A percentile compares a stretch with the other conserved stretches of the same genome.
Evolutionary conservation across 2,113 vertebrate genomes (phyloP).

Genomic region (Stegastes partitus): DNA sequence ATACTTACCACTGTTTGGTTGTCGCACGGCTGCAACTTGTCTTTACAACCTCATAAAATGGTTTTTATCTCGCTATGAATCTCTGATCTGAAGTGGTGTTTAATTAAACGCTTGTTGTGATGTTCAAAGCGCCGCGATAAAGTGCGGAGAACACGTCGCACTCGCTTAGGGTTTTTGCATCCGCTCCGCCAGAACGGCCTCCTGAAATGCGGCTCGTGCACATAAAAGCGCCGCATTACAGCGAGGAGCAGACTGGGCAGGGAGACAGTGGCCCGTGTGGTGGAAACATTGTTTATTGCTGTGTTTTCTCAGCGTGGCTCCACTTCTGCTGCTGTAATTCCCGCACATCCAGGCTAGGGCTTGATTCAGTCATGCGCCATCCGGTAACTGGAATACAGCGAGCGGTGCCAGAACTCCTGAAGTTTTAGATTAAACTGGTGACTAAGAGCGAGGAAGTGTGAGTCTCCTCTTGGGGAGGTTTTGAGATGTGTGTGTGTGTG

Average conservation of each 20-base stretch:
- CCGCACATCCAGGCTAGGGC: conserved; percentile 21
- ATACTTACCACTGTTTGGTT: no score
- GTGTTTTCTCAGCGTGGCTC: conserved; percentile 50
- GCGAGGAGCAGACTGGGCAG: conserved; percentile 31
- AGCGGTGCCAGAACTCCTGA: conserved; percentile 31
- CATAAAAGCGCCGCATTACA: conserved; percentile 6
- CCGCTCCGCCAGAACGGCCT: conserved; percentile 16
- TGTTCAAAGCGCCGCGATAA: conserved; percentile 7
- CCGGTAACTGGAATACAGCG: conserved; percentile 39
- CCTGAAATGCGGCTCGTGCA: background rate
- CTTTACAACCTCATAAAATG: no score
- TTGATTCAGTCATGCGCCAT: conserved; percentile 36
- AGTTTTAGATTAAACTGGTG: conserved; percentile 56
- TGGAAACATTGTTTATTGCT: conserved; percentile 58
- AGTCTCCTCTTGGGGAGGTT: conserved; percentile 8
- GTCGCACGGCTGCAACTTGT: no score
- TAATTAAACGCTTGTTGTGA: conserved; percentile 25
- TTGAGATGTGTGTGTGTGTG: background rate
- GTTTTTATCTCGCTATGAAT: background rate
- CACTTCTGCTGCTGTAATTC: conserved; percentile 37
- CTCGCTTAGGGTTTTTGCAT: conserved; percentile 3
- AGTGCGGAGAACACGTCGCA: background rate
- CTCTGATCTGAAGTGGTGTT: conserved; percentile 4
- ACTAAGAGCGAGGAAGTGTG: conserved; percentile 55
- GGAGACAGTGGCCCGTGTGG: conserved; percentile 14